A percentile compares a stretch with the other conserved stretches of the same genome.
Evolutionary conservation across 2,888 invertebrate genomes (phyloP).

Genomic region (Gandaritis pyraliata): DNA sequence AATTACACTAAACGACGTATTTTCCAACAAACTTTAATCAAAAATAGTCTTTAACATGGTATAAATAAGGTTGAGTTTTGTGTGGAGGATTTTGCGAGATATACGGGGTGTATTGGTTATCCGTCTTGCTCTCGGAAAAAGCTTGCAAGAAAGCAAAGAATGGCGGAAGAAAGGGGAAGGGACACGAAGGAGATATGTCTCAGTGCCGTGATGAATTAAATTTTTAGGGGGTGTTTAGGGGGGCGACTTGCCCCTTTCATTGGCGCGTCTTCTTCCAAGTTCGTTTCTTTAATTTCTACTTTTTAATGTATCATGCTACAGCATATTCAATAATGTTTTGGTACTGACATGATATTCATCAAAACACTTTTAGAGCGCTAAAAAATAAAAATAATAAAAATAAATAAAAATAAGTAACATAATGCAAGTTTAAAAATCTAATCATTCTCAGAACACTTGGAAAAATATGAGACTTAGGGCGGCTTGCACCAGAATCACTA

Average conservation of each 20-base stretch:
- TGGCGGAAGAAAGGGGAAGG: constrained; percentile 80
- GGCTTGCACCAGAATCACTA: no score
- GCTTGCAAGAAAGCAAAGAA: constrained; percentile 83
- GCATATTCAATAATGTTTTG: constrained; percentile 2
- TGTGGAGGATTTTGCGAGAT: constrained; percentile 41
- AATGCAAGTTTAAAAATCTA: no score
- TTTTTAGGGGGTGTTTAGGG: constrained; percentile 80
- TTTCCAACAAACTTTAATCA: not conserved
- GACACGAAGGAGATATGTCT: constrained; percentile 80
- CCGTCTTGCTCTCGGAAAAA: constrained; percentile 75
- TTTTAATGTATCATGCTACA: constrained; percentile 51
- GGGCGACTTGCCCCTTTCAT: constrained; percentile 72
- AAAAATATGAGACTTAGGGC: no score
- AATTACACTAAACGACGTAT: constrained; percentile 55
- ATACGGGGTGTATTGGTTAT: constrained; percentile 56
- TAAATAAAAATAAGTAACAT: no score
- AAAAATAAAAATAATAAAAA: no score
- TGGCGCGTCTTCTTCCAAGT: constrained; percentile 76
- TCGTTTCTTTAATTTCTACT: constrained; percentile 78
- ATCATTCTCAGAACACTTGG: no score
- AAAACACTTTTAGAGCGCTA: constrained; percentile 1
- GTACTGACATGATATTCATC: not conserved
- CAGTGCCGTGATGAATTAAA: constrained; percentile 83
- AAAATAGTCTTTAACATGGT: constrained; percentile 20
- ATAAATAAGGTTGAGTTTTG: constrained; percentile 40